phyloP scores from a whole-genome alignment of 2,888 invertebrate species.

The Ptilodon capucinus region DNA sequence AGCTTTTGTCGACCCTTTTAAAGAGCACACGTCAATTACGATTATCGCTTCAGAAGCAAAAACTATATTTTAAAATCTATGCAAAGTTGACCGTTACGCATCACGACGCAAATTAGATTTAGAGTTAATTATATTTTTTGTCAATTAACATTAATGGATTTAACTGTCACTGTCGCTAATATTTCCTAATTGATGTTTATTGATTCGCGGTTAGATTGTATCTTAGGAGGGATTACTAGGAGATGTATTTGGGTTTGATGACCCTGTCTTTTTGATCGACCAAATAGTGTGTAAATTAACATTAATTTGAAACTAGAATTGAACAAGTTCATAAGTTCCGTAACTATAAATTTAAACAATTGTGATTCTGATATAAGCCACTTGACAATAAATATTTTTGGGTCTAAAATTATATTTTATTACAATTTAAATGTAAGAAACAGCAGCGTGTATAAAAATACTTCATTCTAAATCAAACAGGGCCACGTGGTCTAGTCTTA shows the following conservation, averaged over 20 bases:
- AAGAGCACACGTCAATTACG: neutral
- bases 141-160: slow-evolving; percentile 23
- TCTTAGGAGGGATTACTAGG: slow-evolving; percentile 11
- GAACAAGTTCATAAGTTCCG: no score
- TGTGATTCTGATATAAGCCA: no score
- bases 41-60: neutral
- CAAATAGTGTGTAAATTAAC: slow-evolving; percentile 12
- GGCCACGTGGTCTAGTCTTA: slow-evolving; percentile 22
- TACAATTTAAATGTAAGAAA: no score
- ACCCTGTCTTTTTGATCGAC: slow-evolving; percentile 5
- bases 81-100: neutral
- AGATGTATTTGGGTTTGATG: slow-evolving; percentile 11
- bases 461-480: neutral
- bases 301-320: neutral
- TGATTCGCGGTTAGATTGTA: slow-evolving; percentile 12
- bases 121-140: slow-evolving; percentile 16
- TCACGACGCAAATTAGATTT: slow-evolving; percentile 7
- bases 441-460: neutral
- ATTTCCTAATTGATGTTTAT: slow-evolving; percentile 18
- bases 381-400: no score
- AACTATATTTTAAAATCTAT: neutral
- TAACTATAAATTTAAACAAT: no score
- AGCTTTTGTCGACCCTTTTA: neutral
- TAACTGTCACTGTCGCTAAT: slow-evolving; percentile 24
- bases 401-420: no score